Base-by-base conservation (phyloP, 2,113 vertebrate genomes). In the Syngnathus typhle region DNA sequence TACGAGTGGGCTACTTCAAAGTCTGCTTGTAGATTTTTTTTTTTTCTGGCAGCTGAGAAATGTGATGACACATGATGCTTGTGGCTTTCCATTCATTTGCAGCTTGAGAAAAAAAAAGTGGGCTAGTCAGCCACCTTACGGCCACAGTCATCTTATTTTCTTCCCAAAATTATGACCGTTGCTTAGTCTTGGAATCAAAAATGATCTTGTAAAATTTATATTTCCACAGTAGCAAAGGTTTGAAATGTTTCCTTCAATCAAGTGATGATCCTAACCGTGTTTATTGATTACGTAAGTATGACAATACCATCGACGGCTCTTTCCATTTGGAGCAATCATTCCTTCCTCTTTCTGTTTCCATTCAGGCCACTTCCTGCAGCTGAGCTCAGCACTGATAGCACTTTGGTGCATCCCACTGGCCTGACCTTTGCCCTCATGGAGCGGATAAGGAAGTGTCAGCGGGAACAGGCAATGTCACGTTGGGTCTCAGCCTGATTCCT, bases 381-480 rank as follows among this genome's bases (percentile, higher is more conserved):
- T 84, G 75, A 85, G 76, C 78, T 80, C 81, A 83, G 83, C 79
- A 74, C 60, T 69, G 76, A 79, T 74, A 80, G 60, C 71, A 70
- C 64, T 68, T 66, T 15, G 10, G 69, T 63, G 65, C 38, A 36
- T 71, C 75, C 76, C 71, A 39, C 65, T 47, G 76, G 36, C 58
- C 59, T n/a, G 62, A 79, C 84, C 83, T 85, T 46, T 84, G 77
- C 70, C 67, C 77, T 23, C 32, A 39, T 71, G 60, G 16, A 73
- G 83, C 79, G 87, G 85, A 85, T 88, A 71, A 83, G 88, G 88
- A 88, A 82, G 85, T 87, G 84, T 87, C 84, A 75, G 74, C 72
- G 77, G 82, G 82, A 81, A 84, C 75, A 55, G 27, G 44, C 32
- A 18, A 60, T 73, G 81, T 82, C 77, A 71, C 76, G 71, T 60